Evolutionary conservation across 2,797 vertebrate species (phyloP), one percentile per base, ranked within the genome.

Genomic region (Leptatherina wallacei): DNA sequence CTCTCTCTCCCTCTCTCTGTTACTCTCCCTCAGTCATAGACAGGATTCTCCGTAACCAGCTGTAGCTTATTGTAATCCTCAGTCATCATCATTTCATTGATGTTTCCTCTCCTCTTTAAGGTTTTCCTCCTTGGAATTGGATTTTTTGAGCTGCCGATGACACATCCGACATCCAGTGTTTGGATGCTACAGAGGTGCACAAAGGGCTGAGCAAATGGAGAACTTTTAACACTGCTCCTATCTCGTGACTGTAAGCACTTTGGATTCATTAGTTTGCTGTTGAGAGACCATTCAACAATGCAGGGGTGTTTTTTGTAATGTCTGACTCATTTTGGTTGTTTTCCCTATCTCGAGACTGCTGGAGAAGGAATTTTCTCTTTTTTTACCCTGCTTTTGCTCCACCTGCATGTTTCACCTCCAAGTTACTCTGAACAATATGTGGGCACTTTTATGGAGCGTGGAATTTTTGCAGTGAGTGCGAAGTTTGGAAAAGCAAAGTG

Each of bases 1-100:
- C 71, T 30, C 63, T 51, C 59, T 61, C 38, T 61, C 42, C 63
- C 29, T 49, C 78, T 67, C 68, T 58, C 56, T 56, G 32, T 61
- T 22, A 52, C 58, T 64, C 73, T 71, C 54, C 54, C 65, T 83
- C 87, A 82, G 72, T 85, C 76, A 81, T 81, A 78, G 71, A 80
- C 78, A 80, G 78, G 77, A 68, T 72, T 85, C 84, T 84, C 70
- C 55, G 82, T 86, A 88, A 89, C 77, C 80, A 84, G 88, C 84
- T 76, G 82, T 77, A 85, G 79, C 81, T 82, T 77, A 64, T 70
- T 55, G 70, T 85, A 79, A 78, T 86, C 55, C 81, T 76, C 73
- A 76, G 71, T 65, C 73, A 67, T 60, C 61, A 52, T 64, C 66
- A 24, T 74, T 78, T 78, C 73, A 74, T 29, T 79, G 55, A 83